Evolutionary conservation across 2,888 invertebrate species (phyloP).

Genomic region (Agrenia bidenticulata): DNA sequence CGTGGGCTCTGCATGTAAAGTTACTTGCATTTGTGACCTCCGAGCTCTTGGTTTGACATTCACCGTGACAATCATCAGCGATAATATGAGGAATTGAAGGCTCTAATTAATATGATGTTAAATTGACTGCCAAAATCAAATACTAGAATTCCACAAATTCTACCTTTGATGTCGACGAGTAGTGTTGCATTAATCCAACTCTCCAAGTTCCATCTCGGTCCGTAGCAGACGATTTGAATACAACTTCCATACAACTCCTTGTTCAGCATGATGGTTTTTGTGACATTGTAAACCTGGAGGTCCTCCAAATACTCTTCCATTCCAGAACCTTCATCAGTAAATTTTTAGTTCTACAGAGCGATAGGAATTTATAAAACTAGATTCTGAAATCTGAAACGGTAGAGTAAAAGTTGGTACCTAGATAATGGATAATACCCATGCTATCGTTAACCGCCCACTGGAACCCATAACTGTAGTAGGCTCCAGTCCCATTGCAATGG

Average conservation of each 20-base stretch:
- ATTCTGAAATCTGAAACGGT: too few relatives aligned
- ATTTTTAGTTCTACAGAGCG: too few relatives aligned
- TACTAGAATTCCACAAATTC: neutral
- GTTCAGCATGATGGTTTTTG: neutral
- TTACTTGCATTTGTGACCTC: too few relatives aligned
- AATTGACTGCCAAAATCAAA: too few relatives aligned
- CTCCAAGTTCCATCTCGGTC: slow-evolving; percentile 1
- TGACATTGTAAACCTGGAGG: neutral
- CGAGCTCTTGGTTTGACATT: too few relatives aligned
- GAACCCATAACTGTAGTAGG: slow-evolving; percentile 8
- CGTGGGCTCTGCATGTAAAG: too few relatives aligned
- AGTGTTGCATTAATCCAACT: neutral
- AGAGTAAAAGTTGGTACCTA: neutral
- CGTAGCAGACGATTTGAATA: neutral
- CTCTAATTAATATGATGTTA: too few relatives aligned
- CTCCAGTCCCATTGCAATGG: neutral
- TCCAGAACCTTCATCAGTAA: neutral
- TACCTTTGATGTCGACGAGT: neutral
- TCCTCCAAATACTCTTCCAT: neutral
- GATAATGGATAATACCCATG: neutral
- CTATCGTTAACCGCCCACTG: neutral
- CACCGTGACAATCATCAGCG: too few relatives aligned
- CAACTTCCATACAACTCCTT: neutral
- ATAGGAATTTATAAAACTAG: neutral
- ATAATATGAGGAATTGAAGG: neutral